Evolutionary conservation across 2,797 vertebrate species (phyloP).

Genomic region (Gallinago nigripennis): DNA sequence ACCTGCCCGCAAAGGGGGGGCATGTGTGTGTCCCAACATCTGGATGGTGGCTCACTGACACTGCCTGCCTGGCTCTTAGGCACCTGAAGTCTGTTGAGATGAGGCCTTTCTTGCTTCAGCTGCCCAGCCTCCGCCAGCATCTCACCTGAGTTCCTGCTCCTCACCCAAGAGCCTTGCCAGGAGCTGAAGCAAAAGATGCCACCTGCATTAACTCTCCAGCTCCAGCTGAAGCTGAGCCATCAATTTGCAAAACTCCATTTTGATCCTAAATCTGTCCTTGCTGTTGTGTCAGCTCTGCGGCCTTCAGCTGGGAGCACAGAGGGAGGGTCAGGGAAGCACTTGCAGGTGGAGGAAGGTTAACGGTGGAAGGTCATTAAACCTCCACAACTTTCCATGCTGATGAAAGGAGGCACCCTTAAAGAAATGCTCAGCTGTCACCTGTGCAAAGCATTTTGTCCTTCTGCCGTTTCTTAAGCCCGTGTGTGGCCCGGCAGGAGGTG

Average conservation of each 20-base stretch:
- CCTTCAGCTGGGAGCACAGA: not conserved
- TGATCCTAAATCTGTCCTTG: not conserved
- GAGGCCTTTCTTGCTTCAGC: not conserved
- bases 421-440: not conserved
- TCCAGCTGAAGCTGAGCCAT: not conserved
- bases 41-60: not conserved
- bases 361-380: not conserved
- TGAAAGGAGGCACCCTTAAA: not conserved
- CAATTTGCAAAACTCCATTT: not conserved
- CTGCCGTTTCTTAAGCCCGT: not conserved
- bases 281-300: fast-evolving
- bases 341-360: fast-evolving
- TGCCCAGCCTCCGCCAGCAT: not conserved
- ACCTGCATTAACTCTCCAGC: not conserved
- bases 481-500: not conserved
- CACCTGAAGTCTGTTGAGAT: not conserved
- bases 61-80: not conserved
- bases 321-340: not conserved
- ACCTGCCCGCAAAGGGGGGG: not conserved
- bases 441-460: not conserved
- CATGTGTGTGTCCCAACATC: not conserved
- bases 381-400: not conserved
- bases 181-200: not conserved
- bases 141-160: not conserved
- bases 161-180: not conserved